Conservation (phyloP, 2,113 vertebrate genomes). For the Silurus meridionalis region DNA sequence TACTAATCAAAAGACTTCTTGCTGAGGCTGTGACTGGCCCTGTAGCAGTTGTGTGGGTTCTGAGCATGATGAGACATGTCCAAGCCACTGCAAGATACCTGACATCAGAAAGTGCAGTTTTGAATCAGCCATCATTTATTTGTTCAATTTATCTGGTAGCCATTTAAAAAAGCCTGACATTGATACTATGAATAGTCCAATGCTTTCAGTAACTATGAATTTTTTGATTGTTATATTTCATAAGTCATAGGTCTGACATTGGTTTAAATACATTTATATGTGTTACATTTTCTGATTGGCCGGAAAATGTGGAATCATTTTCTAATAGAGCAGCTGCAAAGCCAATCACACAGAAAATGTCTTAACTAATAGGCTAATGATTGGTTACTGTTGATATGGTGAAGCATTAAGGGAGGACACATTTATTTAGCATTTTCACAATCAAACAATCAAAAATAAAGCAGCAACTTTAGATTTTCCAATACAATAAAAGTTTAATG, state of each 20-base stretch:
- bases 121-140: not conserved
- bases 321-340: not conserved
- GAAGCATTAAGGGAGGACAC: not conserved
- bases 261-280: not conserved
- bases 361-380: not conserved
- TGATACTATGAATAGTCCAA: not conserved
- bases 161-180: not conserved
- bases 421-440: not conserved
- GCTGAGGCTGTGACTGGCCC: not conserved
- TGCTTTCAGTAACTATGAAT: not conserved
- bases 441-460: not conserved
- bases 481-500: not conserved
- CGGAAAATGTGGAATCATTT: not conserved
- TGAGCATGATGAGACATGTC: slow-evolving; percentile 19
- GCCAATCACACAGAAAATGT: not conserved
- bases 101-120: slow-evolving; percentile 5
- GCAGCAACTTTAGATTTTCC: not conserved
- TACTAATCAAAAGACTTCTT: not conserved
- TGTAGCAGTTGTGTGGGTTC: not conserved
- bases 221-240: not conserved
- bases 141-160: not conserved
- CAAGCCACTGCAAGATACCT: slow-evolving; percentile 22
- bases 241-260: not conserved
- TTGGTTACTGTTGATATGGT: not conserved
- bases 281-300: not conserved